Base-by-base conservation (phyloP, 2,888 invertebrate species). In the Brachyopa scutellaris region DNA sequence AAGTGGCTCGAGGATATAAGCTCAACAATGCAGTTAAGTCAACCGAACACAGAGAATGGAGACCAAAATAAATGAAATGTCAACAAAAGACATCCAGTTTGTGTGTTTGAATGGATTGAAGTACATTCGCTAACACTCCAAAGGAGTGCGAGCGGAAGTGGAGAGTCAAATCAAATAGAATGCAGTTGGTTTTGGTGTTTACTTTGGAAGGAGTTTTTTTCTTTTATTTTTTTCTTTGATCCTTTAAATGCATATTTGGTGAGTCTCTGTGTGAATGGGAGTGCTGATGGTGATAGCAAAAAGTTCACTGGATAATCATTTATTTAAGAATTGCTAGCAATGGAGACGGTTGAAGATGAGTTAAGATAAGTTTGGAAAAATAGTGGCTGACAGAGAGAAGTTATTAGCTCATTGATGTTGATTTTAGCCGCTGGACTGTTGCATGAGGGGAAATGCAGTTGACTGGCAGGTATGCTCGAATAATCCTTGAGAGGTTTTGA, bases 1-100 rank as follows among this genome's bases (percentile, higher is more conserved):
- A 77, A 66, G 70, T 77, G 64, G 59, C 9, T 38, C 36, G 77
- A 17, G 49, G 33, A 66, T 53, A 36, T 72, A 70, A 66, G 77
- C 77, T 66, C 33, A 72, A 66, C 77, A 77, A 82, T 70, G 45
- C 59, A 59, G 61, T 61, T 53, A 79, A 73, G 67, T 79, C 66
- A 79, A 74, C 73, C 67, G 38, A 61, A 70, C 23, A 11, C 23
- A 38, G n/a, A 38, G 47, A 70, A 61, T 73, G 61, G 70, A 64
- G 70, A 77, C 82, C 64, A 49, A 72, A 82, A 64, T 82, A 82
- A 82, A 82, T 77, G 82, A 77, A 76, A 72, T 82, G 77, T 82
- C 82, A 82, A 82, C 82, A 82, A 76, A 82, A 77, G 82, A 72
- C 77, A 82, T 82, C 82, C 77, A 77, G 82, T 77, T 82, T 82